Percentiles rank a stretch among this genome's conserved stretches.
Evolutionary conservation across 2,888 invertebrate species (phyloP).

Genomic region (Pasiphila rectangulata): DNA sequence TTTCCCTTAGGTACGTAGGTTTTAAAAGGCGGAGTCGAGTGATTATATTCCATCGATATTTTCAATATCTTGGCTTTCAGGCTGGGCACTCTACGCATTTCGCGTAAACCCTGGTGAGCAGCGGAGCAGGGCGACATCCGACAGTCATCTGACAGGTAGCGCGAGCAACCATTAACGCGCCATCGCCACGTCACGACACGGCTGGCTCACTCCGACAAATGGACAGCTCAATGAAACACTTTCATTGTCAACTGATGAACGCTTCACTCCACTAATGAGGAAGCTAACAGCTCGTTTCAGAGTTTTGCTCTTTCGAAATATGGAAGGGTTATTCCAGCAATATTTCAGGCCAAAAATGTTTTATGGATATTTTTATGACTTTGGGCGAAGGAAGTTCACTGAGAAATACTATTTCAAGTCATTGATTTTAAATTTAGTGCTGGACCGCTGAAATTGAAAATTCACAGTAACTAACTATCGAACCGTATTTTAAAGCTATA

Average conservation of each 20-base stretch:
- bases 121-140: conserved; percentile 51
- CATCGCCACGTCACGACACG: not conserved
- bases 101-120: conserved; percentile 43
- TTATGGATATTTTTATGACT: conserved; percentile 9
- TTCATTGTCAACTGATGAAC: conserved; percentile 46
- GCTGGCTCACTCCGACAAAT: conserved; percentile 35
- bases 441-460: not conserved
- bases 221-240: conserved; percentile 52
- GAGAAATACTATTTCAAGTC: conserved; percentile 4
- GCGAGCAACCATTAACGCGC: conserved; percentile 60
- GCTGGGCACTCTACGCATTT: conserved; percentile 38
- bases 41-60: conserved; percentile 11
- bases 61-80: conserved; percentile 27
- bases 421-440: conserved; percentile 5
- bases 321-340: too few relatives aligned
- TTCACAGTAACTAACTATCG: not conserved
- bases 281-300: conserved; percentile 27
- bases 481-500: not conserved
- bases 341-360: conserved; percentile 7
- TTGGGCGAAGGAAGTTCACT: conserved; percentile 3
- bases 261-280: conserved; percentile 35
- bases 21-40: conserved; percentile 13
- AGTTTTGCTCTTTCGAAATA: conserved; percentile 13
- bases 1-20: too few relatives aligned
- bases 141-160: conserved; percentile 71